Evolutionary conservation across 2,888 invertebrate genomes (phyloP), one percentile per base, ranked within the genome.

Genomic region (Nebria salina): DNA sequence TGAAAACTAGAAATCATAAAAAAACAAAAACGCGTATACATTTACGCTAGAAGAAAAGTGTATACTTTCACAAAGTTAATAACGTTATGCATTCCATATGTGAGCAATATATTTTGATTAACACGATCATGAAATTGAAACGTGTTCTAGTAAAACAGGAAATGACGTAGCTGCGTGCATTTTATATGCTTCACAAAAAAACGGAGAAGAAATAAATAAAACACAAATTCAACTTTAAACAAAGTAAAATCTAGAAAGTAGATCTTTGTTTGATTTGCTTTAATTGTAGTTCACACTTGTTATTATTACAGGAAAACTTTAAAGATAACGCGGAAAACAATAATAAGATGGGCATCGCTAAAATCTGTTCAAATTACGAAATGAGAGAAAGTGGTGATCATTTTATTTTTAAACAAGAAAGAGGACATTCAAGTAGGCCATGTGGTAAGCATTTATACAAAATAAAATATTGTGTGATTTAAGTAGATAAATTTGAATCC

Each of bases 371-470:
- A 68, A 75, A 75, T 79, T 68, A 65, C 74, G 7, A 20, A 42
- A 74, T 11, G 34, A 70, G 26, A 75, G 74, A 74, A 68, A 79
- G 79, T 74, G 79, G 65, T 74, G 34, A 70, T 7, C 75, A 75
- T 74, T 20, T 34, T 68, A 75, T 79, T 79, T 76, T 79, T 75
- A 68, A 65, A 43, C 43, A 79, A 73, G 41, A 79, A 74, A 75
- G 75, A n/a, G 75, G 64, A 79, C 79, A 75, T 25, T 7, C 42
- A 79, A 75, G 79, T 75, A 74, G 73, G 75, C 42, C 79, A 75
- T 66, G 42, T 8, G 74, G 70, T 6, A 25, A 15, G 2, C 8
- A 66, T 25, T 11, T 70, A 34, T 34, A 34, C 15, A 66, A 66
- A 66, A 26, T 20, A 25, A 11, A 70, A 66, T 20, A 66, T 66